Evolutionary conservation across 1,140 invertebrate species (phyloP).

Genomic region (Conus ventricosus): DNA sequence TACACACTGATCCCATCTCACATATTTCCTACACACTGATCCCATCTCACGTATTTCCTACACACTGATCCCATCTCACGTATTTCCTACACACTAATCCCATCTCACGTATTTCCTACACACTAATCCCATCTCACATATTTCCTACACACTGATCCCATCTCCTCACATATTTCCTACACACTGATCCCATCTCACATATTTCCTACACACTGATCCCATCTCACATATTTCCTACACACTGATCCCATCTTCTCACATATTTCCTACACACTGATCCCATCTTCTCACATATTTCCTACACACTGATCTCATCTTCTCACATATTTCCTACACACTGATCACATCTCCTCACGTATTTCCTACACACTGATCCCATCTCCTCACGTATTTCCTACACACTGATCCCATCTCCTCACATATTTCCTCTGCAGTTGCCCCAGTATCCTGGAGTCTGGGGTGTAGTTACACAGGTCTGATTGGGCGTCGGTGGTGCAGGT

Average conservation of each 20-base stretch:
- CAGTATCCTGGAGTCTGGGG: conserved; percentile 84
- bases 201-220: conserved; percentile 78
- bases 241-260: too few relatives aligned
- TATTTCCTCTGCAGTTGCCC: conserved; percentile 80
- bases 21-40: conserved; percentile 89
- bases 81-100: conserved; percentile 86
- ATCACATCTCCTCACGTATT: too few relatives aligned
- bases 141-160: too few relatives aligned
- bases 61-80: conserved; percentile 76
- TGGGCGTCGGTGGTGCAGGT: conserved; percentile 94
- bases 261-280: too few relatives aligned
- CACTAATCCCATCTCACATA: conserved; percentile 80
- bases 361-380: background rate
- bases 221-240: conserved; percentile 87
- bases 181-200: conserved; percentile 78
- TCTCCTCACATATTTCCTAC: background rate
- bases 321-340: background rate
- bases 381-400: background rate
- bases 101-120: background rate
- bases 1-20: conserved; percentile 71
- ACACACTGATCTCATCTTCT: too few relatives aligned
- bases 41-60: background rate
- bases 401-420: conserved; percentile 76
- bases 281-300: too few relatives aligned
- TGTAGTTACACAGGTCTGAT: conserved; percentile 87